phyloP scores from a whole-genome alignment of 2,888 invertebrate species.

The Amphipoea oculea region DNA sequence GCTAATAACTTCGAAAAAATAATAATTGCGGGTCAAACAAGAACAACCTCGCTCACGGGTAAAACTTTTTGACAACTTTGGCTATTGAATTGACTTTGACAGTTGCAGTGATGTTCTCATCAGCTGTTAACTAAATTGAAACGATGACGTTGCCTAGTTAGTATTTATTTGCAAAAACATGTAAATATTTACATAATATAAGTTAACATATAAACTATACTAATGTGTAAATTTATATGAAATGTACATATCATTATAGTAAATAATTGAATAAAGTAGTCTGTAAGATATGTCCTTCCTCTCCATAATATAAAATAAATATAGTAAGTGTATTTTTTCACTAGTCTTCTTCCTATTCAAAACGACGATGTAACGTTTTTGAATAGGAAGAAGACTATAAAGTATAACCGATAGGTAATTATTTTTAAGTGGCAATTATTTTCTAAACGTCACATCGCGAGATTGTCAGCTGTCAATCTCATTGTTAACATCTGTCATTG shows the following conservation, averaged over 20 bases:
- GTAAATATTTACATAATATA: no score
- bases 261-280: not conserved
- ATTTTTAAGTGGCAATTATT: not conserved
- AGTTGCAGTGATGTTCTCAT: slow-evolving; percentile 23
- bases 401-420: no score
- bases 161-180: no score
- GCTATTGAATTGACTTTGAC: slow-evolving; percentile 40
- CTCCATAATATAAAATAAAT: no score
- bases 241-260: no score
- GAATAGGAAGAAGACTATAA: no score
- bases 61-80: slow-evolving; percentile 62
- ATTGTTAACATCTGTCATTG: not conserved
- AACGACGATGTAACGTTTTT: no score
- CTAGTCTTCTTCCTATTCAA: no score
- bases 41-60: slow-evolving; percentile 42
- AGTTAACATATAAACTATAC: no score
- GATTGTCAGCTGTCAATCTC: slow-evolving; percentile 10
- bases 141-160: not conserved
- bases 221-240: no score
- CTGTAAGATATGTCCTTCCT: not conserved
- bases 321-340: no score
- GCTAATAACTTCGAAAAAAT: slow-evolving; percentile 45
- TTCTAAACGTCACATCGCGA: slow-evolving; percentile 8
- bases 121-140: slow-evolving; percentile 25
- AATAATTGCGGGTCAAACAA: slow-evolving; percentile 54